Percentiles rank a stretch among this genome's conserved stretches.
Evolutionary conservation across 2,888 invertebrate species (phyloP).

Genomic region (Troilus luridus): DNA sequence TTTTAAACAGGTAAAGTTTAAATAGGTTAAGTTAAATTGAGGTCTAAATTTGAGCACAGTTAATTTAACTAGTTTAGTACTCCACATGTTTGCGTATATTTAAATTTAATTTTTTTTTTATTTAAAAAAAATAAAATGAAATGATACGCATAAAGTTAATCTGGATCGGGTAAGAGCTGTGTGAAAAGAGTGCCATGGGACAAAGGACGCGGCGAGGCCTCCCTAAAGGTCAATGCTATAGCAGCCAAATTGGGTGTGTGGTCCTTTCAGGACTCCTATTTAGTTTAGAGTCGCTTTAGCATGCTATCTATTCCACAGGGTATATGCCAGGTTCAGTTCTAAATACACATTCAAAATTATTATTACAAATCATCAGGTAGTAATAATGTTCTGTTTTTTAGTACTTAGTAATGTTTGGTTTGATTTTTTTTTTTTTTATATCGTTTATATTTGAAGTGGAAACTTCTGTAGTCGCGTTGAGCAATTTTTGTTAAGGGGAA

Average conservation of each 20-base stretch:
- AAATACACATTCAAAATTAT: neutral
- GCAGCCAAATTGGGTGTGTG: conserved; percentile 25
- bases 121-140: neutral
- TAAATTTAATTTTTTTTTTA: neutral
- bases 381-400: too few species aligned
- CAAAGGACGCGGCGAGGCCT: neutral
- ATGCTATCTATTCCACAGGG: neutral
- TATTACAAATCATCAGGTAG: too few species aligned
- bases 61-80: too few species aligned
- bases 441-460: too few species aligned
- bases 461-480: too few species aligned
- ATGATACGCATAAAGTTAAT: conserved; percentile 13
- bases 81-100: neutral
- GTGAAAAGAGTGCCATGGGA: neutral
- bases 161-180: neutral
- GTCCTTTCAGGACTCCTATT: conserved; percentile 9
- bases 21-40: too few species aligned
- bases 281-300: neutral
- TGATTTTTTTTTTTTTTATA: too few species aligned
- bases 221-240: neutral
- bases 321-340: neutral
- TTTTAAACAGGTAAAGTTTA: too few species aligned
- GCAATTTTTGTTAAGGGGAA: too few species aligned
- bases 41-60: too few species aligned
- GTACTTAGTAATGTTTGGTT: too few species aligned